phyloP scores from a whole-genome alignment of 2,113 vertebrate species.

The Clupea harengus region DNA sequence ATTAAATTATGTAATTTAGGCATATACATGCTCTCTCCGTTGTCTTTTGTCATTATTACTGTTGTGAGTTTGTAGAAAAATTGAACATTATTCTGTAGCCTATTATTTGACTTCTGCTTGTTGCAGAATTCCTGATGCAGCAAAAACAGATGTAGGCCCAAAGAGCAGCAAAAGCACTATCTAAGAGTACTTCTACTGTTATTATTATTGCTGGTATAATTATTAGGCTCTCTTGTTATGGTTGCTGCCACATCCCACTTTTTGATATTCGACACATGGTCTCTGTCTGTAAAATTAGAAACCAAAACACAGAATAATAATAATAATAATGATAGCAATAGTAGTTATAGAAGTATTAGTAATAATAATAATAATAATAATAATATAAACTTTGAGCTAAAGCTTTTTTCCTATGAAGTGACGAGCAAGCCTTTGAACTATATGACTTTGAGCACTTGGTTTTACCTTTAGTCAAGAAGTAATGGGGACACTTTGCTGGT shows the following conservation, averaged over 20 bases:
- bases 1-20: background rate
- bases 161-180: background rate
- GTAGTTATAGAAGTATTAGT: too few species aligned
- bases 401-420: background rate
- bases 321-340: too few species aligned
- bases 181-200: background rate
- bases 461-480: constrained; percentile 19
- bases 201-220: background rate
- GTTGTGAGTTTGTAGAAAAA: background rate
- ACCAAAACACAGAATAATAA: too few species aligned
- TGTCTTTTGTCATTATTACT: background rate
- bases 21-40: background rate
- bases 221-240: too few species aligned
- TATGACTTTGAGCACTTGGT: background rate
- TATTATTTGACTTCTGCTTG: background rate
- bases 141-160: background rate
- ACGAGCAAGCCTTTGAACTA: background rate
- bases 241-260: too few species aligned
- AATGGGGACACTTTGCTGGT: constrained; percentile 41
- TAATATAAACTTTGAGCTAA: too few species aligned
- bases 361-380: background rate
- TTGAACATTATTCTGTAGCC: background rate
- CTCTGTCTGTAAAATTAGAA: too few species aligned
- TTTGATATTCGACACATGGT: too few species aligned
- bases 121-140: background rate